Evolutionary conservation across 2,888 invertebrate species (phyloP).

Genomic region (Meloe dianella): DNA sequence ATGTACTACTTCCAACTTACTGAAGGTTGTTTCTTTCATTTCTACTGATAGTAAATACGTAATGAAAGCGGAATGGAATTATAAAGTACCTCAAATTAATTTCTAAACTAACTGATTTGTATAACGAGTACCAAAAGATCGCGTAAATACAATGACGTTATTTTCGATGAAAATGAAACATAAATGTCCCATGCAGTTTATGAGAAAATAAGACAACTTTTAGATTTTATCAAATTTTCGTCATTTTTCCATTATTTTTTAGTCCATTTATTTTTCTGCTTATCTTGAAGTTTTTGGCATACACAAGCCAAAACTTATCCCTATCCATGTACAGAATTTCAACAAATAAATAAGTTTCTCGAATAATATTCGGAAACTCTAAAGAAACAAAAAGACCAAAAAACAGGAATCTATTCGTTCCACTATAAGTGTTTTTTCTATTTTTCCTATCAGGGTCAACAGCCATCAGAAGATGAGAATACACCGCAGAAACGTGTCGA

Average conservation of each 20-base stretch:
- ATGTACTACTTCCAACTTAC: too few relatives aligned
- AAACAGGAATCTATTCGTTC: neutral
- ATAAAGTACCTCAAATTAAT: too few relatives aligned
- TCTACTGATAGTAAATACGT: too few relatives aligned
- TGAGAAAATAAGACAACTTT: neutral
- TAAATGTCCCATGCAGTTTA: too few relatives aligned
- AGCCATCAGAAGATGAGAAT: slow-evolving; percentile 88
- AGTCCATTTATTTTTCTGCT: neutral
- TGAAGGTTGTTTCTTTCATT: too few relatives aligned
- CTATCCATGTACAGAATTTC: neutral
- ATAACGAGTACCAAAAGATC: too few relatives aligned
- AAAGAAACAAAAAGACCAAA: neutral
- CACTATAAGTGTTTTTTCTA: slow-evolving; percentile 3
- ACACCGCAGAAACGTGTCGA: slow-evolving; percentile 96
- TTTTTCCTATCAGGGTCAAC: slow-evolving; percentile 76
- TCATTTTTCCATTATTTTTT: neutral
- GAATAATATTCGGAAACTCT: neutral
- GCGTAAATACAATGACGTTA: too few relatives aligned
- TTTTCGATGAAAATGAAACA: too few relatives aligned
- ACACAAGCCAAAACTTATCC: neutral
- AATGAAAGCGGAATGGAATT: too few relatives aligned
- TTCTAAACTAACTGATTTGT: too few relatives aligned
- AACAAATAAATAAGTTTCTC: neutral
- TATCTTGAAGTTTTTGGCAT: neutral
- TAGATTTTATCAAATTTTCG: neutral